These are phyloP conservation scores for Limenitis camilla DNA, from an alignment of 2,888 invertebrate genomes.

Conservation along the genomic window DNA sequence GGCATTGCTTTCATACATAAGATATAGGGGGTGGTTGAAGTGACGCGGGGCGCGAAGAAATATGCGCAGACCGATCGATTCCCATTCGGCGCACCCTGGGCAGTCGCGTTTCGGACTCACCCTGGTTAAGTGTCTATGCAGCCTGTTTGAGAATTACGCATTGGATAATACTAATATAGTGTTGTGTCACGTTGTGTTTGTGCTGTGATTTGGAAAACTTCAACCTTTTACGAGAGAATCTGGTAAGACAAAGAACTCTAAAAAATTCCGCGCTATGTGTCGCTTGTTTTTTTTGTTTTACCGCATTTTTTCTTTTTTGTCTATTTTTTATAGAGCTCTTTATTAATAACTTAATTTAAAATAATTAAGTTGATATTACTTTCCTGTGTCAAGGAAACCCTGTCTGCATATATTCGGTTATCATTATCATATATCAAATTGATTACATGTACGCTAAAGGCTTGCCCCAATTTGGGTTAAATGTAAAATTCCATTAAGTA, in stretches of 20 bases:
- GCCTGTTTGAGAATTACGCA: slow-evolving; percentile 54
- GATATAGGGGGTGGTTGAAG: slow-evolving; percentile 54
- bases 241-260: too few species aligned
- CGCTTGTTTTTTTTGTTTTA: neutral
- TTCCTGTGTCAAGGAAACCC: slow-evolving; percentile 11
- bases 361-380: neutral
- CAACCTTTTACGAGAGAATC: neutral
- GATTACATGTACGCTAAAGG: slow-evolving; percentile 1
- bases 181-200: slow-evolving; percentile 33
- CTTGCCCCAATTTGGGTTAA: slow-evolving; percentile 5
- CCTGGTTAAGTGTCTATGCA: slow-evolving; percentile 30
- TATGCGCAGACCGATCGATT: slow-evolving; percentile 68
- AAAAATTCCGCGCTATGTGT: too few species aligned
- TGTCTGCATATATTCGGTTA: neutral
- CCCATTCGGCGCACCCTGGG: slow-evolving; percentile 48
- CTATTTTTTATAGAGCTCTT: neutral
- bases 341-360: neutral
- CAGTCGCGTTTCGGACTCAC: slow-evolving; percentile 51
- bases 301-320: neutral
- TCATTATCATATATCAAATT: slow-evolving; percentile 10
- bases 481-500: neutral
- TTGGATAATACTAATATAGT: slow-evolving; percentile 38
- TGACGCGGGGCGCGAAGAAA: slow-evolving; percentile 48
- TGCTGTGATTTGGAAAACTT: slow-evolving; percentile 28
- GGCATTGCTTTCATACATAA: slow-evolving; percentile 66